Percentiles rank a stretch among this genome's conserved stretches.
Conservation (phyloP, 1,140 invertebrate species). For the Elymnias hypermnestra region DNA sequence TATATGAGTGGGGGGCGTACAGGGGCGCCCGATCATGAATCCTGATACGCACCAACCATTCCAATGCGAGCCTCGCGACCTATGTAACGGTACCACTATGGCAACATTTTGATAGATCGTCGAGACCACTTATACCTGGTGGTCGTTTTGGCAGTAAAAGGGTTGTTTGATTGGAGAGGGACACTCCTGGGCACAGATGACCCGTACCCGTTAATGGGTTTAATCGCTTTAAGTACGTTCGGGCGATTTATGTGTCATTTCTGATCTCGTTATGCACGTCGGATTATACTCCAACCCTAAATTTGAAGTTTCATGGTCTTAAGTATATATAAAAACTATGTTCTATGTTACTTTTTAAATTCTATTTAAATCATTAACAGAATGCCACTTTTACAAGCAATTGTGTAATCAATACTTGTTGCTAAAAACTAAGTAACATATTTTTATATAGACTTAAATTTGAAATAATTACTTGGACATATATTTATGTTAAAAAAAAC, state of each 20-base stretch:
- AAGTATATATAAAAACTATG: conserved; percentile 31
- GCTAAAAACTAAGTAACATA: too few relatives aligned
- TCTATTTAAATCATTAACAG: too few relatives aligned
- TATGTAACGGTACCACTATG: conserved; percentile 23
- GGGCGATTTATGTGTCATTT: conserved; percentile 72
- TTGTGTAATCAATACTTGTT: too few relatives aligned
- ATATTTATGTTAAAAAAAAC: too few relatives aligned
- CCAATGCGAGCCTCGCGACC: conserved; percentile 36
- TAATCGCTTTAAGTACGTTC: conserved; percentile 66
- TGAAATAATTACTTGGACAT: too few relatives aligned
- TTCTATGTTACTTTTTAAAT: too few relatives aligned
- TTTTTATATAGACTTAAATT: too few relatives aligned
- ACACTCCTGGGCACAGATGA: conserved; percentile 45
- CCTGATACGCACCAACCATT: conserved; percentile 58
- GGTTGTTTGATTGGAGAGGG: conserved; percentile 65
- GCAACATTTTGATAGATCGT: conserved; percentile 23
- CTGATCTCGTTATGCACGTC: conserved; percentile 65
- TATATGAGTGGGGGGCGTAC: conserved; percentile 59
- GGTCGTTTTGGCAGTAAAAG: conserved; percentile 34
- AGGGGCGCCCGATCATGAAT: conserved; percentile 65
- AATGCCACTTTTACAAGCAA: too few relatives aligned
- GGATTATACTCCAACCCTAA: conserved; percentile 54
- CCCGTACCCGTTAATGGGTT: conserved; percentile 66
- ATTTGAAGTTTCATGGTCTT: conserved; percentile 45
- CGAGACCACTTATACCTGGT: conserved; percentile 30